These are phyloP conservation scores for Odocoileus hemionus DNA, from an alignment of 2,113 vertebrate genomes.

Conservation along the genomic window DNA sequence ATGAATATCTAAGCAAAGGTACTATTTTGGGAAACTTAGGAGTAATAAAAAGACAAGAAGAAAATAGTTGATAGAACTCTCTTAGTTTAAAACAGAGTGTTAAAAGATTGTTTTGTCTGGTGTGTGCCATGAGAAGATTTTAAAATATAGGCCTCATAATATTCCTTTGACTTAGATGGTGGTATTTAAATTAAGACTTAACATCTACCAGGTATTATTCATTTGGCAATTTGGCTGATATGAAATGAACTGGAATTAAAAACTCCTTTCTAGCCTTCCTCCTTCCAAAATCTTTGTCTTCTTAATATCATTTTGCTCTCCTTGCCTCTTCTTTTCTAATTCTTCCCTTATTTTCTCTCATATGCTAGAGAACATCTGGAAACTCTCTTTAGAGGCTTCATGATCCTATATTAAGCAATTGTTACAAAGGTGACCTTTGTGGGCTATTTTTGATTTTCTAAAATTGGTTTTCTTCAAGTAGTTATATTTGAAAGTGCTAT, in stretches of 20 bases:
- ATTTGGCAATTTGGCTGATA: neutral
- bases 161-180: neutral
- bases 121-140: neutral
- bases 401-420: neutral
- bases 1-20: neutral
- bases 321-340: neutral
- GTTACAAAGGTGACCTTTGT: neutral
- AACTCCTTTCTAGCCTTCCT: neutral
- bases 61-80: neutral
- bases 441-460: slow-evolving; percentile 45
- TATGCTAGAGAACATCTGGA: neutral
- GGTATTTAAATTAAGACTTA: neutral
- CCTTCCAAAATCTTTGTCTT: neutral
- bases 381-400: neutral
- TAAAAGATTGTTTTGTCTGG: neutral
- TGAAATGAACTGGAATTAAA: neutral
- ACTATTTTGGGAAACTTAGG: neutral
- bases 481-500: slow-evolving; percentile 38
- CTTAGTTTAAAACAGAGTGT: neutral
- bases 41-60: neutral
- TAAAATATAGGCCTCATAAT: neutral
- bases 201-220: neutral
- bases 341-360: neutral
- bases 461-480: slow-evolving; percentile 48
- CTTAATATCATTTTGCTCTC: neutral